A percentile compares a stretch with the other conserved stretches of the same genome.
phyloP scores from a whole-genome alignment of 2,113 vertebrate species.

The Limnothrissa miodon region DNA sequence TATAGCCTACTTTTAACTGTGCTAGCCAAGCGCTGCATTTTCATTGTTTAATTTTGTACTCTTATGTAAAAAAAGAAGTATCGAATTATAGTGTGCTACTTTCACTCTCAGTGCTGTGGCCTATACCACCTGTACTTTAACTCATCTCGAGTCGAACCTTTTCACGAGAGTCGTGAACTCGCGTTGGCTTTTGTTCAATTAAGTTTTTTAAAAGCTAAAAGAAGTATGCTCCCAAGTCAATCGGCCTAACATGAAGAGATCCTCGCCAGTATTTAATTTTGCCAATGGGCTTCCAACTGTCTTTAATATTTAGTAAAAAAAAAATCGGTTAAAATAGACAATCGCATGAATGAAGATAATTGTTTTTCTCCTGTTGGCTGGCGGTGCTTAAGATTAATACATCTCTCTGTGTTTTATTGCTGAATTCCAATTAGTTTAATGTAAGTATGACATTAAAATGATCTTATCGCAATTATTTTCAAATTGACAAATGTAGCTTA shows the following conservation, averaged over 20 bases:
- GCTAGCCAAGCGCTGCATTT: background rate
- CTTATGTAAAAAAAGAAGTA: background rate
- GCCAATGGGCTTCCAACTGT: background rate
- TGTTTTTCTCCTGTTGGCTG: background rate
- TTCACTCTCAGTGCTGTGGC: background rate
- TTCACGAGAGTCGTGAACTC: background rate
- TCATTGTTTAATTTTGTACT: background rate
- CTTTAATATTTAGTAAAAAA: background rate
- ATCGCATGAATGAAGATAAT: background rate
- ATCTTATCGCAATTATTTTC: background rate
- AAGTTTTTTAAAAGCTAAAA: background rate
- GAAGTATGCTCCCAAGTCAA: too few relatives aligned
- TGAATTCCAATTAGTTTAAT: background rate
- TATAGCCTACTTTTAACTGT: background rate
- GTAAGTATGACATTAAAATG: background rate
- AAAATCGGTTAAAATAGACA: background rate
- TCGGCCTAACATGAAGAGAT: background rate
- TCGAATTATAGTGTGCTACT: too few relatives aligned
- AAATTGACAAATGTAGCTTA: background rate
- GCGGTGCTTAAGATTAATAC: background rate
- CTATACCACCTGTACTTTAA: background rate
- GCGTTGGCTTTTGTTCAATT: background rate
- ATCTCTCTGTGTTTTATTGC: background rate
- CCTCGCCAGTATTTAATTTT: background rate
- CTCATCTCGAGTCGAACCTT: background rate